A percentile compares a stretch with the other conserved stretches of the same genome.
Conservation (phyloP, 2,888 invertebrate genomes). For the Arge pagana region DNA sequence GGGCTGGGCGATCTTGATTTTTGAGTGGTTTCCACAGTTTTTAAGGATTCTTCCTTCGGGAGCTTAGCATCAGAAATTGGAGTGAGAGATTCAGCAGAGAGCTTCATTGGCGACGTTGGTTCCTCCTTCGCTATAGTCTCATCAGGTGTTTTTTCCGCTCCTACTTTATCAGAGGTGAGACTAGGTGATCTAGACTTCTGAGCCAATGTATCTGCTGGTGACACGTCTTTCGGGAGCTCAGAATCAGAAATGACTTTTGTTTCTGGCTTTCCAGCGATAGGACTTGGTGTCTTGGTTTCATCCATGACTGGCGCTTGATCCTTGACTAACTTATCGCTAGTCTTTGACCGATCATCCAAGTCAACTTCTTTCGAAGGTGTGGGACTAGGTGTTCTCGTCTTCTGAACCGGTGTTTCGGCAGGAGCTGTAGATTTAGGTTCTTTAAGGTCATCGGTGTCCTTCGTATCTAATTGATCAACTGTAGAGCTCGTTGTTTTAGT, state of each 20-base stretch:
- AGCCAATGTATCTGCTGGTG: no score
- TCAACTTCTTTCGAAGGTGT: no score
- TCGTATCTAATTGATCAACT: not conserved
- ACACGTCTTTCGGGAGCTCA: not conserved
- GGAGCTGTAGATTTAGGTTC: not conserved
- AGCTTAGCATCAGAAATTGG: not conserved
- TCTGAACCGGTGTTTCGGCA: no score
- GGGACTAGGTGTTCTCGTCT: no score
- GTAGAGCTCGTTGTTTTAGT: slow-evolving; percentile 2
- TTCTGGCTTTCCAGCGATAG: not conserved
- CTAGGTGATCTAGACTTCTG: not conserved
- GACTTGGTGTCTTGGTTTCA: not conserved
- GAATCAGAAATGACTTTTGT: not conserved
- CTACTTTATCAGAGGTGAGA: not conserved
- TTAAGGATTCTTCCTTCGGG: no score
- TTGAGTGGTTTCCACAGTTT: no score
- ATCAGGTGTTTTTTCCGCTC: not conserved
- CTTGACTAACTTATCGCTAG: not conserved
- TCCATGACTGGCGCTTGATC: slow-evolving; percentile 8
- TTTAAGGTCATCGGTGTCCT: not conserved
- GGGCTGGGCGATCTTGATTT: not conserved
- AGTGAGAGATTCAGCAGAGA: not conserved
- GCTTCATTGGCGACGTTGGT: no score
- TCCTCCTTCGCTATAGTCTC: not conserved
- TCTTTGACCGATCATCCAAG: no score